Evolutionary conservation across 1,140 invertebrate species (phyloP).

Genomic region (Galleria mellonella): DNA sequence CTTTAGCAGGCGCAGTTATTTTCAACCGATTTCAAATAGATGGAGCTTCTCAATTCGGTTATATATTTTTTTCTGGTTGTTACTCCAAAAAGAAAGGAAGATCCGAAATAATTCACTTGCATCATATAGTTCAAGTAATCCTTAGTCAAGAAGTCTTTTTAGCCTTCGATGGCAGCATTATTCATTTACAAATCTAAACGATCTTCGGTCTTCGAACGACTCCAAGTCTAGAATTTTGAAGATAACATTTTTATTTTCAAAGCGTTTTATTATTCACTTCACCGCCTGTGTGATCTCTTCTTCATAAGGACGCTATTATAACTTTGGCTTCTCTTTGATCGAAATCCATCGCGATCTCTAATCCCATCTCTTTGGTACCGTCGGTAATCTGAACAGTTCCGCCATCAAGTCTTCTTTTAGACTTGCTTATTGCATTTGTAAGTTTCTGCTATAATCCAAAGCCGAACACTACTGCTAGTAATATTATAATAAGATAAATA

Average conservation of each 20-base stretch:
- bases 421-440: slow-evolving; percentile 39
- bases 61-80: no score
- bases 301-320: slow-evolving; percentile 80
- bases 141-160: slow-evolving; percentile 44
- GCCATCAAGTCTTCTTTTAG: slow-evolving; percentile 63
- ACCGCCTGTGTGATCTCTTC: slow-evolving; percentile 57
- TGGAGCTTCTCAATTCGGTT: no score
- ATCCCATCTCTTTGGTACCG: slow-evolving; percentile 88
- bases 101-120: slow-evolving; percentile 80
- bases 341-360: slow-evolving; percentile 80
- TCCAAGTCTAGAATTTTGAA: slow-evolving; percentile 43
- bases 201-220: slow-evolving; percentile 55
- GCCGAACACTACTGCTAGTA: slow-evolving; percentile 20
- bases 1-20: no score
- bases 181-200: slow-evolving; percentile 81
- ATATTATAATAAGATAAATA: no score
- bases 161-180: slow-evolving; percentile 80
- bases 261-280: slow-evolving; percentile 30
- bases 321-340: slow-evolving; percentile 81
- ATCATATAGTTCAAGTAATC: slow-evolving; percentile 82
- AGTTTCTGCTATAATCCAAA: slow-evolving; percentile 16
- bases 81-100: slow-evolving; percentile 85
- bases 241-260: slow-evolving; percentile 37
- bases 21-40: no score
- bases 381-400: slow-evolving; percentile 89